Base-by-base conservation (phyloP, 2,888 invertebrate species). In the Acrocyrtus sp. region DNA sequence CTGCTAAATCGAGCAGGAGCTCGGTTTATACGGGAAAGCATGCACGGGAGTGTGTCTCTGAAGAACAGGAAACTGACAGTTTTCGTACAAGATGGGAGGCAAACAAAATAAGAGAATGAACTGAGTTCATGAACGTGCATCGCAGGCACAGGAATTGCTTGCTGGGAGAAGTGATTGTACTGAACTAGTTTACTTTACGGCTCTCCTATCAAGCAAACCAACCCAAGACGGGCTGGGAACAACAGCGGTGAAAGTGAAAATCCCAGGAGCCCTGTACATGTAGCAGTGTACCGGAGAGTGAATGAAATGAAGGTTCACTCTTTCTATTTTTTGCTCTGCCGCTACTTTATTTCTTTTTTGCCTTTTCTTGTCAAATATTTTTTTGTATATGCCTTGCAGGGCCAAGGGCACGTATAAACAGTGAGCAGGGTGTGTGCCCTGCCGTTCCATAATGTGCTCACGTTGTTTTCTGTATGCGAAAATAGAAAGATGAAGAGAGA, bases 361-460 rank as follows among this genome's bases (percentile, higher is more conserved):
- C 27, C 56, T 39, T 48, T 56, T 56, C 50, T 66, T 66, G 66
- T 66, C 66, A 66, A 56, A 66, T 48, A 57, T 57, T 54, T 45
- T n/a, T n/a, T 29, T 54, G 39, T 39, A 17, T 56, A 45, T 57
- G 66, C 66, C 66, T 66, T 66, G 24, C 66, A 66, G 66, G 66
- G 66, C 66, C 66, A 66, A 66, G 66, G 66, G 66, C 66, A 66
- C 56, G 66, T 56, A 24, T n/a, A n/a, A n/a, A n/a, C n/a, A n/a
- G n/a, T n/a, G n/a, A n/a, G n/a, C 22, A 15, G 22, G 4, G 21
- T 21, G 53, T 51, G 12, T 22, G 4, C 17, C 8, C 8, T n/a
- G 39, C 45, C 15, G 26, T n/a, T 26, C n/a, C n/a, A n/a, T n/a
- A n/a, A n/a, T n/a, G n/a, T n/a, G n/a, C 6, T 51, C 4, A 17